These are phyloP conservation scores for Aphelenchoides fujianensis DNA, from an alignment of 1,140 invertebrate genomes.

Conservation along the genomic window DNA sequence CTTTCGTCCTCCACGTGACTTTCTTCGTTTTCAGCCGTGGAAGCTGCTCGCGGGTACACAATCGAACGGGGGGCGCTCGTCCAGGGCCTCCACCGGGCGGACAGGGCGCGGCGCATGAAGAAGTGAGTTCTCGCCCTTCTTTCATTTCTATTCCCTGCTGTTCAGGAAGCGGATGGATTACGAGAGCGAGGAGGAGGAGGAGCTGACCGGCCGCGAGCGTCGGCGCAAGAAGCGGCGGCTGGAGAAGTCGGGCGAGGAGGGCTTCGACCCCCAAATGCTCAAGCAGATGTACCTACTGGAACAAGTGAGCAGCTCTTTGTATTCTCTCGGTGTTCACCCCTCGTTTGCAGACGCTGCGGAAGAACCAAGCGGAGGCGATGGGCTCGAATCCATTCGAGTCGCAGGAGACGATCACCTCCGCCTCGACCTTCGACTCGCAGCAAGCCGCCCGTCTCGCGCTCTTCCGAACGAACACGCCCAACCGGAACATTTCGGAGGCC, in stretches of 20 bases:
- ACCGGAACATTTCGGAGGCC: neutral
- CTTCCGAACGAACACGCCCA: neutral
- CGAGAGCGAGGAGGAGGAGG: conserved; percentile 29
- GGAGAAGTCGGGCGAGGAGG: conserved; percentile 17
- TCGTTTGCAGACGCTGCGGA: conserved; percentile 13
- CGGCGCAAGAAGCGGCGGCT: conserved; percentile 14
- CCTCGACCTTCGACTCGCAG: neutral
- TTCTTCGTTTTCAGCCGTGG: conserved; percentile 65
- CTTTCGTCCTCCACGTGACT: conserved; percentile 68
- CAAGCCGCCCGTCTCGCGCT: neutral
- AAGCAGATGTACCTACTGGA: conserved; percentile 14
- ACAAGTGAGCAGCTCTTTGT: conserved; percentile 21
- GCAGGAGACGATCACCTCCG: conserved; percentile 19
- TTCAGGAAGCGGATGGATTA: conserved; percentile 17
- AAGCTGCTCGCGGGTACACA: conserved; percentile 64
- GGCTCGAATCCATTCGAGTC: neutral
- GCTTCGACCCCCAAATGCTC: conserved; percentile 23
- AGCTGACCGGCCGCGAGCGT: conserved; percentile 15
- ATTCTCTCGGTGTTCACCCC: conserved; percentile 9
- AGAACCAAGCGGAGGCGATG: conserved; percentile 17
- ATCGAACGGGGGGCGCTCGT: conserved; percentile 65
- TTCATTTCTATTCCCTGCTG: conserved; percentile 22
- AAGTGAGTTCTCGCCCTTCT: conserved; percentile 25
- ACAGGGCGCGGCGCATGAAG: conserved; percentile 33
- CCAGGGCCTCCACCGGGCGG: conserved; percentile 60